Base-by-base conservation (phyloP, 2,888 invertebrate genomes). In the Meteorus colon region DNA sequence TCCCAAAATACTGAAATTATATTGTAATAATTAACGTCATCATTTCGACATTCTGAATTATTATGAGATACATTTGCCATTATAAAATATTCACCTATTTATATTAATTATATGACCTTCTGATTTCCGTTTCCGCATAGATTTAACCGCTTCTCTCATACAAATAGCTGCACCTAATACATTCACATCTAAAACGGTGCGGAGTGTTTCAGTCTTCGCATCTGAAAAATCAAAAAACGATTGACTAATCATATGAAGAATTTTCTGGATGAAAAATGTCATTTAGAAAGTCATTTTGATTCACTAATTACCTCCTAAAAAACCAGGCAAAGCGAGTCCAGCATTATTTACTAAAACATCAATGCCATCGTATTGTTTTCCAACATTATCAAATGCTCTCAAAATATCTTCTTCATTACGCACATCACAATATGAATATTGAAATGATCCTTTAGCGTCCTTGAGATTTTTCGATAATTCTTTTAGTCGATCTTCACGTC, bases 341-440 rank as follows among this genome's bases (percentile, higher is more conserved):
- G 91, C 91, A 80, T 91, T 91, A 83, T 91, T 91, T 41, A 91
- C 83, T 76, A 90, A 87, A 2, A 91, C 85, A 79, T 91, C 90
- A 34, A 91, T 87, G 0, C 90, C 89, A 1, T 91, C 91, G 16
- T 88, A 81, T 12, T 86, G 75, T 24, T 78, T 67, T 62, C 79
- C 78, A 12, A 82, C 79, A 76, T 80, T 81, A 59, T 80, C 70
- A 70, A 85, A 85, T 4, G 80, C 82, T 4, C 77, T 71, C 5
- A 82, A 59, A 67, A 85, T 80, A 14, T 84, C 84, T 10, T 76
- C 19, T 72, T 83, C 82, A 51, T 82, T 77, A n/a, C 75, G 70
- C 2, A 85, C 69, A 77, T 85, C 84, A 63, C 84, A 83, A 73
- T 79, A 76, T 0, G 82, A 70, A 41, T 82, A 83, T 74, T 90